phyloP scores from a whole-genome alignment of 2,888 invertebrate species.

The Epinotia bilunana region DNA sequence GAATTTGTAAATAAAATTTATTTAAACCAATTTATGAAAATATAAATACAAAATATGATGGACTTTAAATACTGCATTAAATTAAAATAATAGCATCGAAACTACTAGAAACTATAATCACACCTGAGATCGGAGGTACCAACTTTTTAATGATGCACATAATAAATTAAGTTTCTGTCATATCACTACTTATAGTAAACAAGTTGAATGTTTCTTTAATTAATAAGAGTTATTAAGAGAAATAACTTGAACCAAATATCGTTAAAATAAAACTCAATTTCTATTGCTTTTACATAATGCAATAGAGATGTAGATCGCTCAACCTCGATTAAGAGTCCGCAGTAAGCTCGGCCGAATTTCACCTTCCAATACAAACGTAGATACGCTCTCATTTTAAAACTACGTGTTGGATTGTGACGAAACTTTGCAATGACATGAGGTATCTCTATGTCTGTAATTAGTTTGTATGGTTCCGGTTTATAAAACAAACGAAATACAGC shows the following conservation, averaged over 20 bases:
- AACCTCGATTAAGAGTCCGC: too few species aligned
- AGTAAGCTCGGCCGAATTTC: too few species aligned
- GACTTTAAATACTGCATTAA: constrained; percentile 42
- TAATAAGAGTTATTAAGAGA: background rate
- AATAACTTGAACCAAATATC: too few species aligned
- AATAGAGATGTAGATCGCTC: too few species aligned
- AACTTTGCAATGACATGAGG: too few species aligned
- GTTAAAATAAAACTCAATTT: background rate
- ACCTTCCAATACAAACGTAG: too few species aligned
- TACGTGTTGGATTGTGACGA: too few species aligned
- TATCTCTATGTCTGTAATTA: too few species aligned
- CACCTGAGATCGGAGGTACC: constrained; percentile 26
- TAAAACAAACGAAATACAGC: too few species aligned
- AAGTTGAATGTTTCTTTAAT: background rate
- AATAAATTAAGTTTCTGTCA: background rate
- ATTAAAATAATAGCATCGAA: constrained; percentile 37
- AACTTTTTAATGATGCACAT: background rate
- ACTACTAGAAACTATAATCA: constrained; percentile 30
- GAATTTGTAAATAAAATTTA: constrained; percentile 43
- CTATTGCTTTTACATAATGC: background rate
- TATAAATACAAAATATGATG: constrained; percentile 37
- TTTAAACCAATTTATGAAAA: constrained; percentile 38
- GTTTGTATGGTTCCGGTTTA: too few species aligned
- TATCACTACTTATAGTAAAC: background rate
- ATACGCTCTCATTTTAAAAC: too few species aligned